Evolutionary conservation across 2,888 invertebrate species (phyloP).

Genomic region (Oligia fasciuncula): DNA sequence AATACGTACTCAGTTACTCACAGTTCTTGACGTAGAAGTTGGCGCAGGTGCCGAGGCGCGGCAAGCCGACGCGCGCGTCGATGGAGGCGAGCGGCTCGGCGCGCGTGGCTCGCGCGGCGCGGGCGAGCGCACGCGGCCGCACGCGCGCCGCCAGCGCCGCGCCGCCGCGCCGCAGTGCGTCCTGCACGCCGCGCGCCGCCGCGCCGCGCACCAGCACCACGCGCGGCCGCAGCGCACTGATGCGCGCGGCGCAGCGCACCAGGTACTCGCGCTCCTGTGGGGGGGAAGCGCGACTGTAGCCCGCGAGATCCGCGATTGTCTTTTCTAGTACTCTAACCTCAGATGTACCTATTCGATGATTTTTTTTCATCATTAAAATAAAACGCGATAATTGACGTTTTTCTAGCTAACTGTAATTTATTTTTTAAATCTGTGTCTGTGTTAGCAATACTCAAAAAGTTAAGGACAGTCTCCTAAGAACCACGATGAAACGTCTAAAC

Average conservation of each 20-base stretch:
- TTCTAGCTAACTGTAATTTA: not conserved
- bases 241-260: constrained; percentile 95
- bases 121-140: constrained; percentile 86
- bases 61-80: constrained; percentile 95
- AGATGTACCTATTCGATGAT: not conserved
- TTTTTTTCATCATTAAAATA: too few species aligned
- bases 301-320: too few species aligned
- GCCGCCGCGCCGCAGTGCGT: constrained; percentile 92
- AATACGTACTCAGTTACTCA: not conserved
- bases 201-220: constrained; percentile 97
- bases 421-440: too few species aligned
- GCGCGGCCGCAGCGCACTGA: constrained; percentile 95
- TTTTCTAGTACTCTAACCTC: not conserved
- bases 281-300: too few species aligned
- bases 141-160: constrained; percentile 96
- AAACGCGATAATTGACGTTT: not conserved
- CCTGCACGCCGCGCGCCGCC: constrained; percentile 96
- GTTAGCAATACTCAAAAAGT: not conserved
- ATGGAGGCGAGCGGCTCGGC: constrained; percentile 96
- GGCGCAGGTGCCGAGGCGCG: constrained; percentile 95
- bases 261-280: constrained; percentile 95
- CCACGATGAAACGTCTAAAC: too few species aligned
- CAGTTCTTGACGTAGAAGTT: constrained; percentile 93
- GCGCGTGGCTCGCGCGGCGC: constrained; percentile 94
- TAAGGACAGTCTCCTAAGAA: too few species aligned